phyloP scores from a whole-genome alignment of 2,797 vertebrate species.

The Leptatherina wallacei region DNA sequence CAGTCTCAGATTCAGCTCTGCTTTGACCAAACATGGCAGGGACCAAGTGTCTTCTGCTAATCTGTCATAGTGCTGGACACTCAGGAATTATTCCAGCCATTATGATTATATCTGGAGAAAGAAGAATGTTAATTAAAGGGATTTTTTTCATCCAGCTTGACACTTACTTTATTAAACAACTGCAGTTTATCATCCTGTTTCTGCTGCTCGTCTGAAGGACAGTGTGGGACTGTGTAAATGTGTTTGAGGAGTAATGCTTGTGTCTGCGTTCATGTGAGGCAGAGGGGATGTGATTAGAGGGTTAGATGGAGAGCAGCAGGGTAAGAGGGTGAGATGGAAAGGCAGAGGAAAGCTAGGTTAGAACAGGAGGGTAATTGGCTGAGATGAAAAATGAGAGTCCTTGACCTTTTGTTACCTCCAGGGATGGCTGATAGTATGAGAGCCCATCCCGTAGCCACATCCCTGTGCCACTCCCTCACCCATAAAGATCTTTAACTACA shows the following conservation, averaged over 20 bases:
- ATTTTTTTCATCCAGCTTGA: constrained; percentile 26
- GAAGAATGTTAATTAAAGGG: constrained; percentile 69
- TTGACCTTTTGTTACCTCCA: constrained; percentile 81
- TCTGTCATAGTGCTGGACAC: constrained; percentile 10
- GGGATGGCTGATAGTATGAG: constrained; percentile 75
- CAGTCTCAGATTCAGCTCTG: constrained; percentile 45
- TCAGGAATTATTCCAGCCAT: constrained; percentile 19
- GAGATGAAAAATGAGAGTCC: constrained; percentile 84
- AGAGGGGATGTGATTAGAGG: constrained; percentile 56
- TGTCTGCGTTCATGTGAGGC: constrained; percentile 22
- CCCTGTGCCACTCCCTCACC: constrained; percentile 62
- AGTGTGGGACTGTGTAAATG: constrained; percentile 15
- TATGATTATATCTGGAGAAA: constrained; percentile 35
- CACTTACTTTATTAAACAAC: constrained; percentile 64
- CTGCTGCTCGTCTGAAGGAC: constrained; percentile 52
- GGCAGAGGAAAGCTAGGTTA: constrained; percentile 40
- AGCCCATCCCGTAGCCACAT: constrained; percentile 61
- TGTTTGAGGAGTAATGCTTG: constrained; percentile 14
- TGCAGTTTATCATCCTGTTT: constrained; percentile 53
- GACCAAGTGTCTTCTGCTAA: constrained; percentile 2
- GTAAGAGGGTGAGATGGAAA: constrained; percentile 47
- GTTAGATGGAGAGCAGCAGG: constrained; percentile 57
- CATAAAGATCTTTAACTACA: constrained; percentile 82
- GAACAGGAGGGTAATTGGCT: constrained; percentile 75
- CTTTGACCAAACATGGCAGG: constrained; percentile 18